Evolutionary conservation across 1,140 invertebrate genomes (phyloP), one percentile per base, ranked within the genome.

Genomic region (Penaeus vannamei): DNA sequence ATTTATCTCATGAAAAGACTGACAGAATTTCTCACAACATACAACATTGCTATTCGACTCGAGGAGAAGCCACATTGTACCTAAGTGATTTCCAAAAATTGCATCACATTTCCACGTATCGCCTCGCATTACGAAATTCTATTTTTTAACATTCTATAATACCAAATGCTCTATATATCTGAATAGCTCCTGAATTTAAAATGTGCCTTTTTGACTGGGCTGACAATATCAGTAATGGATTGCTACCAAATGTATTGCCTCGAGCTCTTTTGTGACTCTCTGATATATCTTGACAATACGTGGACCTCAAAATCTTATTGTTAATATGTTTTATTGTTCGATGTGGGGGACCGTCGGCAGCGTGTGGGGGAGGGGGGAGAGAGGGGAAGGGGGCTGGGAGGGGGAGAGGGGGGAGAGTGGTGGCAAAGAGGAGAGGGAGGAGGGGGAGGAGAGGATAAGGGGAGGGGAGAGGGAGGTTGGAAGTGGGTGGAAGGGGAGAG

Each of bases 121-220:
- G 72, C 42, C 26, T 29, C 42, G 32, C 72, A 76, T 76, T 76
- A 76, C 29, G 72, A 36, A 76, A 76, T 32, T 76, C 72, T 29
- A 29, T 76, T 76, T 76, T 76, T 76, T 53, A 29, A 76, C 72
- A 76, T 76, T 76, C 42, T 76, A 32, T 76, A 76, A 76, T 76
- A 76, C 72, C 72, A 76, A 76, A 76, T 76, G 72, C 72, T 76
- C 72, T 76, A 76, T 76, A 76, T 76, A 76, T 76, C 72, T 76
- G 72, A 76, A 76, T 76, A 76, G 72, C 72, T 76, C 72, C 42
- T 76, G 72, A 76, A 76, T 76, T 76, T 76, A 76, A 76, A 76
- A 76, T 76, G 72, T 76, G 72, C 42, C 72, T 76, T 76, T 76
- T 76, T 76, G 72, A 76, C 72, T 76, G 72, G 72, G 29, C 72